Conservation (phyloP, 2,888 invertebrate species). For the Antitype chi region DNA sequence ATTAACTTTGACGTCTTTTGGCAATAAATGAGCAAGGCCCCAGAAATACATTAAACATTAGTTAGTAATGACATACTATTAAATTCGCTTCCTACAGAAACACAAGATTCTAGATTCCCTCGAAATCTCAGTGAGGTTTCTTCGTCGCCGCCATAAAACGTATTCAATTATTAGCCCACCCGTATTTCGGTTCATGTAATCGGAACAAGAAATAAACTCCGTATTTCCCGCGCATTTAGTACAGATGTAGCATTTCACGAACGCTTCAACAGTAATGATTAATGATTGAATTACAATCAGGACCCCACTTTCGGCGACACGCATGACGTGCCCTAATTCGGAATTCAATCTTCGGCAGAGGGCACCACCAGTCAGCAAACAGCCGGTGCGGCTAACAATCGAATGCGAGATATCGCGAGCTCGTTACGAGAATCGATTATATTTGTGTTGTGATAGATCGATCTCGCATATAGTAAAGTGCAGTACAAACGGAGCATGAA, state of each 20-base stretch:
- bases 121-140: slow-evolving; percentile 1
- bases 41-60: background rate
- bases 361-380: slow-evolving; percentile 61
- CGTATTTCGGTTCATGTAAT: slow-evolving; percentile 39
- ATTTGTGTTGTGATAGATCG: slow-evolving; percentile 50
- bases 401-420: slow-evolving; percentile 55
- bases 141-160: background rate
- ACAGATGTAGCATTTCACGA: slow-evolving; percentile 61
- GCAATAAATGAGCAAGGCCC: background rate
- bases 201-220: slow-evolving; percentile 50
- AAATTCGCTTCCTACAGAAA: background rate
- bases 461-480: slow-evolving; percentile 19
- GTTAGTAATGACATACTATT: background rate
- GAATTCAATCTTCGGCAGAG: slow-evolving; percentile 71
- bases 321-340: slow-evolving; percentile 68
- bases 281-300: slow-evolving; percentile 70
- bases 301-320: slow-evolving; percentile 62
- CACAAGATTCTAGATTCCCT: background rate
- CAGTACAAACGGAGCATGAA: background rate
- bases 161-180: slow-evolving; percentile 24
- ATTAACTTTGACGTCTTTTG: background rate
- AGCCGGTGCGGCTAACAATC: slow-evolving; percentile 65
- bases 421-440: slow-evolving; percentile 60
- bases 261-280: slow-evolving; percentile 66
- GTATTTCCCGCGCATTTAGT: slow-evolving; percentile 56